Evolutionary conservation across 2,888 invertebrate species (phyloP).

Genomic region (Melipona beecheii): DNA sequence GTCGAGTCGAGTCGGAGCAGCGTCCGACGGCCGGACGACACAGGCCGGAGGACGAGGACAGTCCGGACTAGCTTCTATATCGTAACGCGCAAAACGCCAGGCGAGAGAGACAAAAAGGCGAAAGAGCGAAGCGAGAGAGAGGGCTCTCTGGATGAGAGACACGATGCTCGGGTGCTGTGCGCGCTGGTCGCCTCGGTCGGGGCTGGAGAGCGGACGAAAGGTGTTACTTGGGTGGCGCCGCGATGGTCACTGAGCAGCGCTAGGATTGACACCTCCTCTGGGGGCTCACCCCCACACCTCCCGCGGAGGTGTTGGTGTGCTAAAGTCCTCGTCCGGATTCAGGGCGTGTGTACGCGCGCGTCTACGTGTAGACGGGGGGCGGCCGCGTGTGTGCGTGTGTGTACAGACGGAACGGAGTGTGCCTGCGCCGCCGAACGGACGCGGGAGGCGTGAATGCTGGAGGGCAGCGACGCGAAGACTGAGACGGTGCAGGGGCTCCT

Average conservation of each 20-base stretch:
- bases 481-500: constrained; percentile 80
- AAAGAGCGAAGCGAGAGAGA: constrained; percentile 23
- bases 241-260: constrained; percentile 85
- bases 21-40: constrained; percentile 48
- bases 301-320: constrained; percentile 82
- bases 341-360: constrained; percentile 68
- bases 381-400: constrained; percentile 59
- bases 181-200: constrained; percentile 54
- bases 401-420: constrained; percentile 69
- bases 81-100: constrained; percentile 30
- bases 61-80: constrained; percentile 38
- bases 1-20: background rate
- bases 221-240: constrained; percentile 85
- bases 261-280: constrained; percentile 84
- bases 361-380: constrained; percentile 54
- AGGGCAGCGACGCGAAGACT: constrained; percentile 83
- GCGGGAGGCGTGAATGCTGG: constrained; percentile 84
- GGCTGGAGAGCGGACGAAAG: constrained; percentile 81
- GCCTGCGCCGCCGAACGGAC: constrained; percentile 78
- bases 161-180: background rate
- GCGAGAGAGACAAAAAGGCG: constrained; percentile 45
- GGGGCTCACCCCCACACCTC: constrained; percentile 83
- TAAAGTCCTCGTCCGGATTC: constrained; percentile 80
- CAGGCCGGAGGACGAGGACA: constrained; percentile 21
- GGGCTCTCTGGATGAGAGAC: constrained; percentile 27